Evolutionary conservation across 1,140 invertebrate species (phyloP).

Genomic region (Adoxophyes honmai): DNA sequence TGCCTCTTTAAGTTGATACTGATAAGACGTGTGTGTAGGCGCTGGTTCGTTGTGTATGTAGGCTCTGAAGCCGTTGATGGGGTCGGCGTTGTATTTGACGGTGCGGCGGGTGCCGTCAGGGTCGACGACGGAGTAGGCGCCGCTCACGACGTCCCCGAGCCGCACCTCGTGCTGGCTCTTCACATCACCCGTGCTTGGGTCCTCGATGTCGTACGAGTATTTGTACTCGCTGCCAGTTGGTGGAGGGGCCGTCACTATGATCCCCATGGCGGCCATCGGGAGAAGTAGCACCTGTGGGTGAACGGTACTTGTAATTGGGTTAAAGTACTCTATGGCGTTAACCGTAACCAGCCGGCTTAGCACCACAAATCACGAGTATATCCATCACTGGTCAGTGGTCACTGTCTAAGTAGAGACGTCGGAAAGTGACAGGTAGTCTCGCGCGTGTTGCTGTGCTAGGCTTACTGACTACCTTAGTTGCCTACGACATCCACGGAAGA

Average conservation of each 20-base stretch:
- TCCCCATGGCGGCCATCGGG: slow-evolving; percentile 31
- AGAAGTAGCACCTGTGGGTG: slow-evolving; percentile 21
- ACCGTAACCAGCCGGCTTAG: no score
- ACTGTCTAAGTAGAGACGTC: no score
- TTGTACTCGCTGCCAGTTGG: slow-evolving; percentile 65
- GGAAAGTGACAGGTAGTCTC: no score
- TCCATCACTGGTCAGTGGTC: no score
- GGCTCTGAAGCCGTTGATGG: slow-evolving; percentile 83
- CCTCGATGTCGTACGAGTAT: slow-evolving; percentile 76
- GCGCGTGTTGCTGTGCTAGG: no score
- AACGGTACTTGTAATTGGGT: no score
- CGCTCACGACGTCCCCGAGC: slow-evolving; percentile 78
- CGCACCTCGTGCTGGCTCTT: slow-evolving; percentile 79
- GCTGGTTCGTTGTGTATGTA: slow-evolving; percentile 75
- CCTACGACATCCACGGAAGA: no score
- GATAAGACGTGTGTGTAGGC: not conserved
- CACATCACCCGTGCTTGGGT: slow-evolving; percentile 78
- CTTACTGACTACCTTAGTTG: no score
- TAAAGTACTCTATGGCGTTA: no score
- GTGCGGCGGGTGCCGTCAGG: slow-evolving; percentile 82
- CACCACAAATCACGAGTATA: no score
- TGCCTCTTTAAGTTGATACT: not conserved
- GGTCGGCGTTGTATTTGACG: slow-evolving; percentile 85
- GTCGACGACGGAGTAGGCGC: slow-evolving; percentile 78
- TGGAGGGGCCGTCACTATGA: slow-evolving; percentile 59